Conservation (phyloP, 2,797 vertebrate species). For the Clarias laeviceps region DNA sequence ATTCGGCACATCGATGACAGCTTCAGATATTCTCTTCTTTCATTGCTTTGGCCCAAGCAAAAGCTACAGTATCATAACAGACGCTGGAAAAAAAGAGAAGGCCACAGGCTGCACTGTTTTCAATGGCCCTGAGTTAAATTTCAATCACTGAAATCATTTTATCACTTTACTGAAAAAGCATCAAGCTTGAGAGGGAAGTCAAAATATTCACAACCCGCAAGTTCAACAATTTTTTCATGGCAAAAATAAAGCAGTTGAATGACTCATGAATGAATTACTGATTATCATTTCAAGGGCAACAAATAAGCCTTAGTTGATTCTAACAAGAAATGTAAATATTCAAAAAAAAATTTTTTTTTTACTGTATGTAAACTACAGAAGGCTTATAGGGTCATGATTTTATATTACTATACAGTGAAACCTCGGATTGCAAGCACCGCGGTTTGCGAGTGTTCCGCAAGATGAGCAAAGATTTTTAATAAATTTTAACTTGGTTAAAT, state of each 20-base stretch:
- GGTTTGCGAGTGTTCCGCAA: too few relatives aligned
- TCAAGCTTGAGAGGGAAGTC: not conserved
- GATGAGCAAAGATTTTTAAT: too few relatives aligned
- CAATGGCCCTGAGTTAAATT: slow-evolving; percentile 27
- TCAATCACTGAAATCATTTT: slow-evolving; percentile 29
- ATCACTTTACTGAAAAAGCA: slow-evolving; percentile 13
- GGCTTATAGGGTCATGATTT: slow-evolving; percentile 1
- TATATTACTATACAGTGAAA: not conserved
- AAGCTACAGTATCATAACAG: slow-evolving; percentile 34
- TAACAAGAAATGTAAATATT: not conserved
- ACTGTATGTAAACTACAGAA: not conserved
- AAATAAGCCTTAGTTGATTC: slow-evolving; percentile 7
- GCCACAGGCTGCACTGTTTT: slow-evolving; percentile 21
- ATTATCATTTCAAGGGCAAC: slow-evolving; percentile 23
- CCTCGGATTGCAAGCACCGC: too few relatives aligned
- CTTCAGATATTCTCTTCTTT: slow-evolving; percentile 56
- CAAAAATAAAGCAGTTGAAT: slow-evolving; percentile 23
- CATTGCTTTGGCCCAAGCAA: slow-evolving; percentile 45
- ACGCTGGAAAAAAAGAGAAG: slow-evolving; percentile 26
- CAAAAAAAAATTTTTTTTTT: not conserved
- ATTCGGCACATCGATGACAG: slow-evolving; percentile 54
- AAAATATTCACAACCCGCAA: slow-evolving; percentile 8
- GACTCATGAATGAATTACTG: not conserved
- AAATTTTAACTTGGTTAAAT: too few relatives aligned
- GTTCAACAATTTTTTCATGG: not conserved